phyloP scores from a whole-genome alignment of 2,888 invertebrate species.

The Magallana nippona region DNA sequence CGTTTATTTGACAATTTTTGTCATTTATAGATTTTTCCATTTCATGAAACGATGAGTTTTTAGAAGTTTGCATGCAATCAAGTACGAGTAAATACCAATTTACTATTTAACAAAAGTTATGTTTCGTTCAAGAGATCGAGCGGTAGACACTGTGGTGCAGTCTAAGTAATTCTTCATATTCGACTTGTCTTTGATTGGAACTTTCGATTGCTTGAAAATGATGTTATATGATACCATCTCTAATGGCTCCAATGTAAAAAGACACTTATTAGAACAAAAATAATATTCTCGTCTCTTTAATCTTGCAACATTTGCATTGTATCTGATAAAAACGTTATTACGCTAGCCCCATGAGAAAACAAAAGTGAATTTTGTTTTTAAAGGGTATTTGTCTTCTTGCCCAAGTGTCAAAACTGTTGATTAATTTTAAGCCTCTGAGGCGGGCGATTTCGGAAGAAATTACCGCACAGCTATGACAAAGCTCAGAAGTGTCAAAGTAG shows the following conservation, averaged over 20 bases:
- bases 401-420: not conserved
- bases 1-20: constrained; percentile 10
- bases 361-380: not conserved
- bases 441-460: not conserved
- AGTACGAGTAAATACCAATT: not conserved
- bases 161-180: no score
- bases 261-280: no score
- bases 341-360: not conserved
- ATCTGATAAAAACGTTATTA: not conserved
- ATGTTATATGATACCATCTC: no score
- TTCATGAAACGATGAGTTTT: not conserved
- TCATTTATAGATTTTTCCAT: constrained; percentile 26
- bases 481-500: not conserved
- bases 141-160: no score
- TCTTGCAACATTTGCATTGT: not conserved
- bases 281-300: no score
- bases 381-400: not conserved
- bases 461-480: not conserved
- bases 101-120: no score
- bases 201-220: no score
- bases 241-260: no score
- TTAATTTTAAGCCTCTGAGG: not conserved
- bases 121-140: no score
- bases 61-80: not conserved
- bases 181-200: no score